These are phyloP conservation scores for Tortrix viridana DNA, from an alignment of 2,888 invertebrate species.

Conservation along the genomic window DNA sequence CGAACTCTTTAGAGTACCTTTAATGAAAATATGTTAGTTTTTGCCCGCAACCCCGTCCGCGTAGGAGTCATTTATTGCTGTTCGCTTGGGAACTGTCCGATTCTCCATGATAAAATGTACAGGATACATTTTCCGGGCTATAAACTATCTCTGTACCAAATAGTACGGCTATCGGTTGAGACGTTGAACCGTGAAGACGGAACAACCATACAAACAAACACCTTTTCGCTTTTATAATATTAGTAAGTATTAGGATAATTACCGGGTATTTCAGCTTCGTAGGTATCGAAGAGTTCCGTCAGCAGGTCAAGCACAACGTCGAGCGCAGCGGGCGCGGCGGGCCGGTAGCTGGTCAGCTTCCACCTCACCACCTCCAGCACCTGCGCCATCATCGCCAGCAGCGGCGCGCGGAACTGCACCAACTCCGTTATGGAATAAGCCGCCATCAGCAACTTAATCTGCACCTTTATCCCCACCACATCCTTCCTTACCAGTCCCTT, in stretches of 20 bases:
- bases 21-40: no score
- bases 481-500: constrained; percentile 59
- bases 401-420: constrained; percentile 66
- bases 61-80: no score
- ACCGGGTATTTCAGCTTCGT: constrained; percentile 62
- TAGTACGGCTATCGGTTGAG: no score
- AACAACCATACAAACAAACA: no score
- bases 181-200: background rate
- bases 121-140: no score
- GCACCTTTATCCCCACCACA: constrained; percentile 53
- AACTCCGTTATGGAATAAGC: constrained; percentile 60
- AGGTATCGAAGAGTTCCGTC: constrained; percentile 58
- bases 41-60: no score
- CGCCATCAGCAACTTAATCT: constrained; percentile 57
- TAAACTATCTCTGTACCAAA: no score
- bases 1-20: no score
- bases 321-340: constrained; percentile 56
- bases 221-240: background rate
- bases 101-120: no score
- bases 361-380: constrained; percentile 66
- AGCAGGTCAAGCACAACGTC: constrained; percentile 60
- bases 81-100: no score
- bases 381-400: constrained; percentile 72
- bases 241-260: constrained; percentile 32
- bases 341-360: constrained; percentile 61